phyloP scores from a whole-genome alignment of 2,113 vertebrate species.

The Toxotes jaculatrix region DNA sequence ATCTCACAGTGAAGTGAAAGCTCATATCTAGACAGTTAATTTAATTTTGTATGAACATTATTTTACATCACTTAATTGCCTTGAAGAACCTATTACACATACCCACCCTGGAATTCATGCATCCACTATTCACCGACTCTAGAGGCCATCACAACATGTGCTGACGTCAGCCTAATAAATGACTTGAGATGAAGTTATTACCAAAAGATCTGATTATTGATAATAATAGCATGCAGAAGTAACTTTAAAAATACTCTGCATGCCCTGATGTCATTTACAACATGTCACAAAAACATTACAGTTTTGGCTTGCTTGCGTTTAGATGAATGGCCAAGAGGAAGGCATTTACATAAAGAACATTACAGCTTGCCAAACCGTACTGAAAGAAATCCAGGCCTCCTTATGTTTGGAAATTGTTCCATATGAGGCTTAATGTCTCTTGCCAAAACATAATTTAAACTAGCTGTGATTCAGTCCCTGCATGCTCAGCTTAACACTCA shows the following conservation, averaged over 20 bases:
- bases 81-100: neutral
- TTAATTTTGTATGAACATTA: conserved; percentile 1
- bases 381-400: neutral
- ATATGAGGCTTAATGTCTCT: neutral
- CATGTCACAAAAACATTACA: neutral
- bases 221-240: neutral
- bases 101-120: neutral
- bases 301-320: conserved; percentile 5
- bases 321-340: neutral
- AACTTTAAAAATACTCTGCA: neutral
- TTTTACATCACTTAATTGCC: neutral
- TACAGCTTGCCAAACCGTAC: neutral
- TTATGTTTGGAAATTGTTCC: conserved; percentile 16
- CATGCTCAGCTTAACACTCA: neutral
- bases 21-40: neutral
- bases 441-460: conserved; percentile 14
- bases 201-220: neutral
- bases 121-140: neutral
- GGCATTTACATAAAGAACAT: neutral
- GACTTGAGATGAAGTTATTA: neutral
- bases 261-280: conserved; percentile 18
- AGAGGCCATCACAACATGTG: neutral
- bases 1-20: neutral
- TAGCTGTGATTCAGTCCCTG: neutral
- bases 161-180: neutral